These are phyloP conservation scores for Ptilorrhoa leucosticta DNA, from an alignment of 2,113 vertebrate species.

Conservation along the genomic window DNA sequence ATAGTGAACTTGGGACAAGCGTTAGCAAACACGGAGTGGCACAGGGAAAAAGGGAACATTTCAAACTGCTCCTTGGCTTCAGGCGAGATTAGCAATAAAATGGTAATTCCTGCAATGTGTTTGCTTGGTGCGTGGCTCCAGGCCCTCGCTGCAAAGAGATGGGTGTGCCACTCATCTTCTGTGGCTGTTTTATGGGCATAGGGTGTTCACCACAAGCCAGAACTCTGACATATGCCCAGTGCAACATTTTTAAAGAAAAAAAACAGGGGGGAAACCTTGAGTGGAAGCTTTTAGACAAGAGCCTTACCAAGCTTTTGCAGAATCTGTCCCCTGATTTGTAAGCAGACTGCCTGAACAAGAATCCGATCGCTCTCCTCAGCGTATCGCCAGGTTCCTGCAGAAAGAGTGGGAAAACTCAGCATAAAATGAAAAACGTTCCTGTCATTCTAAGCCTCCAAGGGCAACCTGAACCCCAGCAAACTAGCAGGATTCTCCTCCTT, in stretches of 20 bases:
- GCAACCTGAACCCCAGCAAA: not conserved
- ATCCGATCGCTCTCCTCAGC: slow-evolving; percentile 76
- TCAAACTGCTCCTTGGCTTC: not conserved
- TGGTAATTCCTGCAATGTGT: not conserved
- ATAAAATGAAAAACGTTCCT: not conserved
- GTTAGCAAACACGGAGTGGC: not conserved
- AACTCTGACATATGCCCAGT: not conserved
- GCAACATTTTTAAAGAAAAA: not conserved
- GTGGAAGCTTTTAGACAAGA: not conserved
- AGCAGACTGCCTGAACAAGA: slow-evolving; percentile 90
- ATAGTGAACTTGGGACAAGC: not conserved
- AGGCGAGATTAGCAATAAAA: not conserved
- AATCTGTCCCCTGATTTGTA: slow-evolving; percentile 91
- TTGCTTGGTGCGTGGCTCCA: not conserved
- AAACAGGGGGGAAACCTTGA: not conserved
- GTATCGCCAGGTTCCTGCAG: slow-evolving; percentile 88
- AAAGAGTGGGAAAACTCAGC: not conserved
- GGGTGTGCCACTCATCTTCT: not conserved
- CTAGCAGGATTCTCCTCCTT: not conserved
- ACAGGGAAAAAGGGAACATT: not conserved
- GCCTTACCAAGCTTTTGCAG: slow-evolving; percentile 89
- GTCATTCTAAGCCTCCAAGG: not conserved
- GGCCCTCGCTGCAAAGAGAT: not conserved
- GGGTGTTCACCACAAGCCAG: not conserved
- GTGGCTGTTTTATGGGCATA: not conserved